Base-by-base conservation (phyloP, 2,888 invertebrate genomes). In the Epinotia bilunana region DNA sequence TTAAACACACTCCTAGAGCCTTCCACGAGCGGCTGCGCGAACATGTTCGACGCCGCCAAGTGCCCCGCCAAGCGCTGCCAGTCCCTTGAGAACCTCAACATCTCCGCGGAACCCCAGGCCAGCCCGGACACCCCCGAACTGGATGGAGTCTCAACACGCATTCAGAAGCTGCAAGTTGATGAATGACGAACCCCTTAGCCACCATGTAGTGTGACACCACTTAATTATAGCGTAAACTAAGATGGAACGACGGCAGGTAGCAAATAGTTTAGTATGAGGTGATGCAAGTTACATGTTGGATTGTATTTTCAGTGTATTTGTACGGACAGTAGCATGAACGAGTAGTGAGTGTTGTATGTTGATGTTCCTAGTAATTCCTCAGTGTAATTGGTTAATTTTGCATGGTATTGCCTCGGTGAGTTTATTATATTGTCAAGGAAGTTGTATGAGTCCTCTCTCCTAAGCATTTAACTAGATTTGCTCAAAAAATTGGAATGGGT, bases 101-200 rank as follows among this genome's bases (percentile, higher is more conserved):
- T 93, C 55, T 82, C 86, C 72, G 90, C 83, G 79, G 95, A 95
- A 78, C 77, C 91, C n/a, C 83, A 86, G 7, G 78, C 87, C 2
- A 83, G 80, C 39, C 73, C 83, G 0, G 93, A 93, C 77, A 85
- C 93, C 4, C 95, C 95, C 6, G 95, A 95, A 80, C 91, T 95
- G 89, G 95, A 96, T 79, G 93, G 95, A 82, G 95, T 95, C 63
- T 95, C 95, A 12, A 95, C 95, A 77, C 94, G 94, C 80, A 95
- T 96, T 83, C 95, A 95, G 85, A 95, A 95, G 83, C 85, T 95
- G 73, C 95, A 95, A 86, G 95, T 95, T 74, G 95, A 93, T 79
- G 95, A 95, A 91, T 94, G 94, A 94, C 91, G 88, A 61, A 71
- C 58, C 58, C 18, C 6, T 13, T 28, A 9, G 49, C 65, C 53